Evolutionary conservation across 1,140 invertebrate genomes (phyloP).

Genomic region (Eubasilissa regina): DNA sequence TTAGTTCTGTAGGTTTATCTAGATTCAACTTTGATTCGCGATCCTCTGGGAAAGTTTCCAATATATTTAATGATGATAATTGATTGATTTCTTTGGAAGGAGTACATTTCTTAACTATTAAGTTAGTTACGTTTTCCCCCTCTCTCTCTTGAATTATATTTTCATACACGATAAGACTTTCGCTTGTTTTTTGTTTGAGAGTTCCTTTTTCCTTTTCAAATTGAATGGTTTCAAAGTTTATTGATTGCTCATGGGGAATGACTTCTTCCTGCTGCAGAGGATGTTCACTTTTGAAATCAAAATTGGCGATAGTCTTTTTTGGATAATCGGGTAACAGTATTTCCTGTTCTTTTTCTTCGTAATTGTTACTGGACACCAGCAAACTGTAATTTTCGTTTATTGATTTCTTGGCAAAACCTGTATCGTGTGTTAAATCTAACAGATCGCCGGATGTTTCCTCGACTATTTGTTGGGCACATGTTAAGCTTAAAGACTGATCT

Average conservation of each 20-base stretch:
- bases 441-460: conserved; percentile 62
- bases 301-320: conserved; percentile 61
- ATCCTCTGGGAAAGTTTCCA: conserved; percentile 61
- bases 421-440: conserved; percentile 13
- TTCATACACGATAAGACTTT: conserved; percentile 70
- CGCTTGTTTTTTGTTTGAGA: conserved; percentile 68
- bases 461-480: conserved; percentile 62
- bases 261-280: conserved; percentile 68
- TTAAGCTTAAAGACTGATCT: conserved; percentile 51
- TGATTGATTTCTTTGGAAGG: conserved; percentile 44
- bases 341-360: conserved; percentile 64
- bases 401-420: conserved; percentile 57
- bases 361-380: conserved; percentile 62
- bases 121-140: conserved; percentile 63
- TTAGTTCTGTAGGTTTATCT: conserved; percentile 58
- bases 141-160: conserved; percentile 68
- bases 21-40: conserved; percentile 59
- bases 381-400: conserved; percentile 63
- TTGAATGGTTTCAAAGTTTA: conserved; percentile 62
- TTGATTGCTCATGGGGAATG: conserved; percentile 62
- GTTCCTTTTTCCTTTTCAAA: conserved; percentile 64
- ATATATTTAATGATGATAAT: conserved; percentile 39
- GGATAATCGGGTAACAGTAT: conserved; percentile 62
- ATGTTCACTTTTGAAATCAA: conserved; percentile 62
- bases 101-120: conserved; percentile 60